Evolutionary conservation across 2,113 vertebrate species (phyloP).

Genomic region (Catharus minimus): DNA sequence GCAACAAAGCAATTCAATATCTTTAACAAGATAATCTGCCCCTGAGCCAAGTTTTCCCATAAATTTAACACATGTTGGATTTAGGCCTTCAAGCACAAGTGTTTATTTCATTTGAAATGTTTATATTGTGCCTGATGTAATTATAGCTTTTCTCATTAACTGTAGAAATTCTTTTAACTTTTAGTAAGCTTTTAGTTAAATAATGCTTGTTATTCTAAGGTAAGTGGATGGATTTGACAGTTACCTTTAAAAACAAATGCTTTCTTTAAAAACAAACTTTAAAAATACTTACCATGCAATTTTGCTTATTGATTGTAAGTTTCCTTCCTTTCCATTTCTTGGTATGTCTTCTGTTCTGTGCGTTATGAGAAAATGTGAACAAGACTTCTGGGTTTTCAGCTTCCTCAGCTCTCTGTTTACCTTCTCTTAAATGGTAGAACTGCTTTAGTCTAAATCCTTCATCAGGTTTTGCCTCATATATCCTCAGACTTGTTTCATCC

Average conservation of each 20-base stretch:
- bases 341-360: neutral
- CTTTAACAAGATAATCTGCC: neutral
- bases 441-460: slow-evolving; percentile 7
- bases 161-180: slow-evolving; percentile 2
- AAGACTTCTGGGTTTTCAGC: neutral
- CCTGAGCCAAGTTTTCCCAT: neutral
- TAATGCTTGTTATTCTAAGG: neutral
- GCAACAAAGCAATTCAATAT: neutral
- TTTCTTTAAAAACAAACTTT: neutral
- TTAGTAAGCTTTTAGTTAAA: neutral
- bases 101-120: slow-evolving; percentile 9
- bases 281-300: neutral
- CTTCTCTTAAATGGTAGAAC: neutral
- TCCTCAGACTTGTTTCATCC: neutral
- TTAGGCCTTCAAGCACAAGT: neutral
- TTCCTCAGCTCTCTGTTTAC: neutral
- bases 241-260: neutral
- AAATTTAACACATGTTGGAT: neutral
- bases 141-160: neutral
- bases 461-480: neutral
- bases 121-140: neutral
- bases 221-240: neutral
- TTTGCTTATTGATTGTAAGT: neutral
- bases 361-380: neutral
- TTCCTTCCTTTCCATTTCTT: neutral